A percentile compares a stretch with the other conserved stretches of the same genome.
Evolutionary conservation across 2,888 invertebrate species (phyloP).

Genomic region (Cryptosula pallasiana): DNA sequence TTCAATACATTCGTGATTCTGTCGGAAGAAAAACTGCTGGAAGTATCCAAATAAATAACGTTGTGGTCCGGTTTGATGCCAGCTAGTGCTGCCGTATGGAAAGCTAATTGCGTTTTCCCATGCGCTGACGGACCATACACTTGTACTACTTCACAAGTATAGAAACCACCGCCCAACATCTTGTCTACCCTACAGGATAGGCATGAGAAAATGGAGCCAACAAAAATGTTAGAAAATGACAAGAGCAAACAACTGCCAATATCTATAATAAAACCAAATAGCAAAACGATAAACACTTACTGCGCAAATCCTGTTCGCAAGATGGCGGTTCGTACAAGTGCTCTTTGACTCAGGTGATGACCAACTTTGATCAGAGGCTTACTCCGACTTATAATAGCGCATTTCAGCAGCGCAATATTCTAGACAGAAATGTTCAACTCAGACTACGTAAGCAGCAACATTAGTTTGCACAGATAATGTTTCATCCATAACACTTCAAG

Average conservation of each 20-base stretch:
- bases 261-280: background rate
- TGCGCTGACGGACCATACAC: slow-evolving; percentile 1
- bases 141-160: slow-evolving; percentile 1
- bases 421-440: background rate
- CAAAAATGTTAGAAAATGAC: background rate
- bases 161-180: background rate
- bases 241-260: background rate
- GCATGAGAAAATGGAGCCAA: background rate
- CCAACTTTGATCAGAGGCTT: background rate
- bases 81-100: background rate
- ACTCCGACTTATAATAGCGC: slow-evolving; percentile 3
- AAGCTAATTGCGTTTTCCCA: background rate
- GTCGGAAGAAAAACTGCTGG: slow-evolving; percentile 2
- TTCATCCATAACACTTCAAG: no score
- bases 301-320: background rate
- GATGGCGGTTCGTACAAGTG: background rate
- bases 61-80: background rate
- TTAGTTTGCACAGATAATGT: no score
- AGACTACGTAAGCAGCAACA: no score
- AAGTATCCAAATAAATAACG: slow-evolving; percentile 4
- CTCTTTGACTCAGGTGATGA: background rate
- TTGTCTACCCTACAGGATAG: slow-evolving; percentile 12
- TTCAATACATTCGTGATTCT: background rate
- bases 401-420: background rate
- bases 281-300: background rate